Conservation (phyloP, 2,888 invertebrate genomes). For the Drosophila lacicola region DNA sequence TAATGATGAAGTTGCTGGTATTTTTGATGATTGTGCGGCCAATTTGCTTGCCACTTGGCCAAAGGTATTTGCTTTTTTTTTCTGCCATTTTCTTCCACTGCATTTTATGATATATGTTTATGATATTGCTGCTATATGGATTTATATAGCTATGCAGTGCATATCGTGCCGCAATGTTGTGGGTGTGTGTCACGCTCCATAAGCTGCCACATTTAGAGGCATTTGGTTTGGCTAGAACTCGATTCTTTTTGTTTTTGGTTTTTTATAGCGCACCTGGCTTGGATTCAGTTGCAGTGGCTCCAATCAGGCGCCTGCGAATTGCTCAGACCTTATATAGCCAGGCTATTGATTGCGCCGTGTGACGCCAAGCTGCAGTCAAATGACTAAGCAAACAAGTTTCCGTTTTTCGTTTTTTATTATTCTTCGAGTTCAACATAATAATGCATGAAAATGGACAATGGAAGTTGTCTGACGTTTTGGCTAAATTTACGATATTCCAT, state of each 20-base stretch:
- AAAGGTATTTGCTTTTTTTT: conserved; percentile 8
- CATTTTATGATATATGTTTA: conserved; percentile 52
- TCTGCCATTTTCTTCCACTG: conserved; percentile 20
- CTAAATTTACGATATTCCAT: background rate
- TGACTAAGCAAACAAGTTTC: conserved; percentile 40
- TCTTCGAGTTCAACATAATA: background rate
- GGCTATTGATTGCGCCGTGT: conserved; percentile 24
- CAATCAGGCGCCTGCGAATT: conserved; percentile 18
- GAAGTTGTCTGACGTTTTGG: conserved; percentile 12
- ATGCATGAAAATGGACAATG: conserved; percentile 22
- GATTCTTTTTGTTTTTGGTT: background rate
- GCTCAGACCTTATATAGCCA: conserved; percentile 31
- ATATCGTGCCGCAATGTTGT: conserved; percentile 20
- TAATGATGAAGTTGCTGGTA: conserved; percentile 35
- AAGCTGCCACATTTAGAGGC: conserved; percentile 31
- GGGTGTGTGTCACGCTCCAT: conserved; percentile 54
- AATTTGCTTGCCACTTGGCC: conserved; percentile 47
- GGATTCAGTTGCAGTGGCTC: conserved; percentile 29
- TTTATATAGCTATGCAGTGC: conserved; percentile 18
- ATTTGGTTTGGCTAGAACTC: conserved; percentile 16
- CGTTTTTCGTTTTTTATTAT: no score
- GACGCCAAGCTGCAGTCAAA: conserved; percentile 27
- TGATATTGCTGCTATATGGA: conserved; percentile 45
- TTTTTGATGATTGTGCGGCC: conserved; percentile 38
- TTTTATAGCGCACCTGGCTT: conserved; percentile 31